phyloP scores from a whole-genome alignment of 1,140 invertebrate genomes.

The Diabrotica undecimpunctata region DNA sequence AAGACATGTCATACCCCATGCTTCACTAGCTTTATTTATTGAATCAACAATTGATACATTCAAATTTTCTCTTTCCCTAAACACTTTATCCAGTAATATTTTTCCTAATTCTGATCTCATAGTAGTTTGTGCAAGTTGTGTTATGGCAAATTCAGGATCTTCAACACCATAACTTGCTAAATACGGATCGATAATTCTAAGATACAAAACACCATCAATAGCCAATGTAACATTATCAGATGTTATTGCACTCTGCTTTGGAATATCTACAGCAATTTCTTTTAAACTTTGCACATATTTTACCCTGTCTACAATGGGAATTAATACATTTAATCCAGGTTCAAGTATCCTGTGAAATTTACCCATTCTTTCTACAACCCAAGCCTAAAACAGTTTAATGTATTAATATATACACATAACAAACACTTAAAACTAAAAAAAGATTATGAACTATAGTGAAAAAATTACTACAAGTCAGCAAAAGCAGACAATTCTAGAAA shows the following conservation, averaged over 20 bases:
- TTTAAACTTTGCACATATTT: constrained; percentile 99
- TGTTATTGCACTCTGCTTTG: constrained; percentile 97
- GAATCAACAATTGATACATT: constrained; percentile 95
- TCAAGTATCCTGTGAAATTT: constrained; percentile 90
- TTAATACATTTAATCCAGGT: constrained; percentile 90
- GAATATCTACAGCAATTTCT: constrained; percentile 99
- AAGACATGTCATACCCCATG: constrained; percentile 97
- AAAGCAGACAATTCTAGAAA: no score
- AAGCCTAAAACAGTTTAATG: constrained; percentile 65
- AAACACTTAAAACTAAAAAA: background rate
- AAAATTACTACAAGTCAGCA: no score
- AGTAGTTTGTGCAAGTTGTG: constrained; percentile 97
- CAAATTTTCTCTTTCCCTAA: constrained; percentile 91
- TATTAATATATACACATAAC: no score
- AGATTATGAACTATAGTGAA: background rate
- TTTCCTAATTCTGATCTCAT: constrained; percentile 99
- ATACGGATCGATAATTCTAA: constrained; percentile 91
- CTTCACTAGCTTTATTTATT: constrained; percentile 96
- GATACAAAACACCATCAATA: constrained; percentile 96
- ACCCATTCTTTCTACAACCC: constrained; percentile 98
- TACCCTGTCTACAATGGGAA: constrained; percentile 90
- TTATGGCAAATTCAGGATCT: constrained; percentile 99
- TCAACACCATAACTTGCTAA: constrained; percentile 96
- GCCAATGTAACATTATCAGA: constrained; percentile 94
- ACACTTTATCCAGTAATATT: constrained; percentile 96